phyloP scores from a whole-genome alignment of 2,888 invertebrate species.

The Diaprepes abbreviatus region DNA sequence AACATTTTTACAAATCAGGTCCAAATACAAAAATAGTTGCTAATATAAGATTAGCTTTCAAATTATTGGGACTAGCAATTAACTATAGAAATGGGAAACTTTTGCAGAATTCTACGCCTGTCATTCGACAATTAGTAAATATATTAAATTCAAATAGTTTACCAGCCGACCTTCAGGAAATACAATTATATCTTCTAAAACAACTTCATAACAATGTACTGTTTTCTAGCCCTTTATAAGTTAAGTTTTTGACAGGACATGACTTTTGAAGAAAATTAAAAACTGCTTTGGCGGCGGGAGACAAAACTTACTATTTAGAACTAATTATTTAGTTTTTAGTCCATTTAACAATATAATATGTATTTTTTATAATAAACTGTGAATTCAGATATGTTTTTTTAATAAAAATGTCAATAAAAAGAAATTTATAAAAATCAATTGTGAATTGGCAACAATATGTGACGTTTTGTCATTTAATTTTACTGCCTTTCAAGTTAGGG shows the following conservation, averaged over 20 bases:
- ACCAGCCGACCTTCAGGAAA: conserved; percentile 95
- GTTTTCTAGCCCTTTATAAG: conserved; percentile 70
- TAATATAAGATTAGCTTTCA: conserved; percentile 66
- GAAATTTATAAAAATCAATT: too few species aligned
- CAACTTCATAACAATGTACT: conserved; percentile 77
- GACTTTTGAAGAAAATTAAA: conserved; percentile 77
- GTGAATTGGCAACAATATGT: too few species aligned
- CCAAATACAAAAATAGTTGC: conserved; percentile 43
- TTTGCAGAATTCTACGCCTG: conserved; percentile 72
- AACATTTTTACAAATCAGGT: conserved; percentile 43
- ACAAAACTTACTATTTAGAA: conserved; percentile 70
- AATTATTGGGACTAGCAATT: conserved; percentile 74
- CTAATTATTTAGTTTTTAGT: too few species aligned
- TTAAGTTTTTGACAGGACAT: conserved; percentile 76
- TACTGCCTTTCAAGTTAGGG: too few species aligned
- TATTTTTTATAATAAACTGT: too few species aligned
- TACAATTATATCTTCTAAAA: conserved; percentile 84
- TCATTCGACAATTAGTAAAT: conserved; percentile 73
- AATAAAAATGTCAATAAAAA: too few species aligned
- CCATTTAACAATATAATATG: too few species aligned
- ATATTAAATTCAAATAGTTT: conserved; percentile 64
- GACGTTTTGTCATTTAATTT: too few species aligned
- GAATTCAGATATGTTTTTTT: too few species aligned
- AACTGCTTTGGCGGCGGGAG: conserved; percentile 78
- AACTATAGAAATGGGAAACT: conserved; percentile 76